Conservation (phyloP, 2,888 invertebrate genomes). For the Lysandra coridon region DNA sequence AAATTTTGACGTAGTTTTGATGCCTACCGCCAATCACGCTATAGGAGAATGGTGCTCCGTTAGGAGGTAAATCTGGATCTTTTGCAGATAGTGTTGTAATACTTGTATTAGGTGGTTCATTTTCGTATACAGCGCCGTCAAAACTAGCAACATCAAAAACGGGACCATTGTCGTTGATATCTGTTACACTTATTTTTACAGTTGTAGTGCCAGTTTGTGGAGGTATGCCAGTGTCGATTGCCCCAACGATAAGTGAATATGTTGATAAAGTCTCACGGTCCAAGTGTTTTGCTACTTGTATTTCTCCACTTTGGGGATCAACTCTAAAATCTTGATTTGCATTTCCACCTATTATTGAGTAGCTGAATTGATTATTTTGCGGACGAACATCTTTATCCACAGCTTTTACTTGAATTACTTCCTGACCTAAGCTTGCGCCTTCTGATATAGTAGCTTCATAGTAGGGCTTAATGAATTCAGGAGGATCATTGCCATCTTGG, state of each 20-base stretch:
- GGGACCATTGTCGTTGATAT: slow-evolving; percentile 97
- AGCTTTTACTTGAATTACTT: slow-evolving; percentile 89
- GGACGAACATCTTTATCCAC: slow-evolving; percentile 94
- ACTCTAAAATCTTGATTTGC: slow-evolving; percentile 91
- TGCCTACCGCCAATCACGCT: slow-evolving; percentile 88
- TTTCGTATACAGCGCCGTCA: slow-evolving; percentile 90
- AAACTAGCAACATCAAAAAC: slow-evolving; percentile 86
- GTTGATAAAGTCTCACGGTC: slow-evolving; percentile 90
- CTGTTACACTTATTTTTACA: slow-evolving; percentile 88
- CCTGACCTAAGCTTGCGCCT: slow-evolving; percentile 86
- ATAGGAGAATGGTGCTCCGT: slow-evolving; percentile 94
- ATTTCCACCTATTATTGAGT: slow-evolving; percentile 93
- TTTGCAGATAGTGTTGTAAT: slow-evolving; percentile 92
- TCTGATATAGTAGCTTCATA: slow-evolving; percentile 92
- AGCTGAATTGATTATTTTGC: slow-evolving; percentile 95
- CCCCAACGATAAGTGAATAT: slow-evolving; percentile 90
- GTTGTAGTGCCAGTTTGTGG: slow-evolving; percentile 95
- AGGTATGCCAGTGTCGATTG: slow-evolving; percentile 93
- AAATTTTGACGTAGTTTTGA: slow-evolving; percentile 87
- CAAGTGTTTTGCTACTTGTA: slow-evolving; percentile 87
- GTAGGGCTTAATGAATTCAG: slow-evolving; percentile 89
- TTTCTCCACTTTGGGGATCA: slow-evolving; percentile 91
- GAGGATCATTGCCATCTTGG: slow-evolving; percentile 98
- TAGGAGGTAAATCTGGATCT: slow-evolving; percentile 94
- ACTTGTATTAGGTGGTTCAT: slow-evolving; percentile 90